Evolutionary conservation across 2,113 vertebrate species (phyloP).

Genomic region (Phyllostomus discolor): DNA sequence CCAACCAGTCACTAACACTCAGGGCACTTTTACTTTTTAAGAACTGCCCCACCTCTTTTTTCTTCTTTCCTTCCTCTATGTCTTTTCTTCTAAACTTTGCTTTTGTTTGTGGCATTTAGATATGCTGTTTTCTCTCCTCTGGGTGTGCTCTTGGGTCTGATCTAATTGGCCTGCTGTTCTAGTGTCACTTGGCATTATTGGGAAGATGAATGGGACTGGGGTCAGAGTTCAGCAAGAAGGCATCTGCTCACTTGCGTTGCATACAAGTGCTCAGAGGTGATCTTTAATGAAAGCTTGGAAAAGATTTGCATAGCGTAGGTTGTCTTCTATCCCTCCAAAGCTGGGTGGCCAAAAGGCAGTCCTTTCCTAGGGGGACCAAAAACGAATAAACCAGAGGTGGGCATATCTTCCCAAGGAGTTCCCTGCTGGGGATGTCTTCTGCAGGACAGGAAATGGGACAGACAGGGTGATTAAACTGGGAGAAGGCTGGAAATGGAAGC

Average conservation of each 20-base stretch:
- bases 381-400: not conserved
- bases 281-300: conserved; percentile 55
- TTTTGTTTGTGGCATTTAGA: conserved; percentile 41
- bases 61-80: not conserved
- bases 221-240: conserved; percentile 64
- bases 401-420: not conserved
- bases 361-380: not conserved
- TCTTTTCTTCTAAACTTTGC: conserved; percentile 37
- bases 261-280: conserved; percentile 43
- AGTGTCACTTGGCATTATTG: conserved; percentile 62
- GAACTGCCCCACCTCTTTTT: not conserved
- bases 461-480: not conserved
- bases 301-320: not conserved
- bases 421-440: not conserved
- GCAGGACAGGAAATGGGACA: not conserved
- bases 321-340: not conserved
- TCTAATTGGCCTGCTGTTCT: conserved; percentile 71
- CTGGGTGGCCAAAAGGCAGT: not conserved
- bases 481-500: not conserved
- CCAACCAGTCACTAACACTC: not conserved
- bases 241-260: conserved; percentile 55
- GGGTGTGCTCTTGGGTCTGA: conserved; percentile 43
- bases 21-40: not conserved
- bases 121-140: conserved; percentile 36
- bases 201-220: conserved; percentile 62